Conservation (phyloP, 2,797 vertebrate genomes). For the Mallotus villosus region DNA sequence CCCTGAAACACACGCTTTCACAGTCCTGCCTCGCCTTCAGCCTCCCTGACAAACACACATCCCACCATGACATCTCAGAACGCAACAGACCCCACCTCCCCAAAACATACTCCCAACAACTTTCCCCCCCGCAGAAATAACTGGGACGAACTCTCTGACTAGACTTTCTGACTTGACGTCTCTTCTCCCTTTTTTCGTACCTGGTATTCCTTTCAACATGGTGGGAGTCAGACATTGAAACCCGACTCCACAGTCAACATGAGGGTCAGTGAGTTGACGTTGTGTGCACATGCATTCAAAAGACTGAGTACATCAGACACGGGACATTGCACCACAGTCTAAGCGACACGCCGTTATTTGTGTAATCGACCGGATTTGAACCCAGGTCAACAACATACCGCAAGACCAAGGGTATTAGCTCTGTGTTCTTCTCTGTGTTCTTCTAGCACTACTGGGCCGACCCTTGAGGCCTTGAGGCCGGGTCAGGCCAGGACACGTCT, state of each 20-base stretch:
- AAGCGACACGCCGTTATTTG: neutral
- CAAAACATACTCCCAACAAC: slow-evolving; percentile 47
- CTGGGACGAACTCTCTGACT: too few species aligned
- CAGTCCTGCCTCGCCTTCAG: slow-evolving; percentile 42
- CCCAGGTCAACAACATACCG: slow-evolving; percentile 1
- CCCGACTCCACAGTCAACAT: slow-evolving; percentile 1
- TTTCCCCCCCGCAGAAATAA: slow-evolving; percentile 48
- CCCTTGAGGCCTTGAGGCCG: neutral
- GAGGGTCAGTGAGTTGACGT: slow-evolving; percentile 10
- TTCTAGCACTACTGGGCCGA: neutral
- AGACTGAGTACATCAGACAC: neutral
- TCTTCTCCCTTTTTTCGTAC: too few species aligned
- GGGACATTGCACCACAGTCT: slow-evolving; percentile 17
- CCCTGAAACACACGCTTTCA: slow-evolving; percentile 56
- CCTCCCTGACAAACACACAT: slow-evolving; percentile 60
- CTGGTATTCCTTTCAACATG: too few species aligned
- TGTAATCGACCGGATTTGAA: slow-evolving; percentile 16
- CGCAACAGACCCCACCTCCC: slow-evolving; percentile 42
- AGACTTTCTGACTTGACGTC: neutral
- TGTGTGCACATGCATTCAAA: neutral
- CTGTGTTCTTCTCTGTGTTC: slow-evolving; percentile 10
- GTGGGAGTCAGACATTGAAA: too few species aligned
- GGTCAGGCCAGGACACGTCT: slow-evolving; percentile 1
- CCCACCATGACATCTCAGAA: slow-evolving; percentile 51
- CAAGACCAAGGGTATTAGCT: slow-evolving; percentile 20